Evolutionary conservation across 2,113 vertebrate genomes (phyloP).

Genomic region (Dryoscopus gambensis): DNA sequence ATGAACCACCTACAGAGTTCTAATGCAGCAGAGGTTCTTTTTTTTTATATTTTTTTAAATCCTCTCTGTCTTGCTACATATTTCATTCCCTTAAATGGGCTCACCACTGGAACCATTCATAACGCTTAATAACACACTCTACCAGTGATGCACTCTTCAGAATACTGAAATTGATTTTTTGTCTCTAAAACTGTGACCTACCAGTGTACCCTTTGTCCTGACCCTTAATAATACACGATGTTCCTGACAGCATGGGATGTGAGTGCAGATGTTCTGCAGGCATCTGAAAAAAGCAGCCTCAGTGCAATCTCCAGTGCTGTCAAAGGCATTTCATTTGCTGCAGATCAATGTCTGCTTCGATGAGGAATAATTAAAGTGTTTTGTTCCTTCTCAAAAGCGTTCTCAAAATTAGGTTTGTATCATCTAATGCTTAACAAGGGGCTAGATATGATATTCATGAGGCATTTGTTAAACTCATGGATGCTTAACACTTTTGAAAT

Average conservation of each 20-base stretch:
- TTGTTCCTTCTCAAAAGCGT: neutral
- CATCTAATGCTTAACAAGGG: neutral
- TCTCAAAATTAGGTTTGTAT: neutral
- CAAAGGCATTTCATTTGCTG: neutral
- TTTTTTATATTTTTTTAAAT: accelerated
- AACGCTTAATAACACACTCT: neutral
- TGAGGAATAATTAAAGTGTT: neutral
- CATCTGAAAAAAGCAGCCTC: neutral
- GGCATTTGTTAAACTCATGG: neutral
- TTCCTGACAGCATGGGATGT: neutral
- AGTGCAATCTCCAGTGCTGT: neutral
- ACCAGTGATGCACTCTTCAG: neutral
- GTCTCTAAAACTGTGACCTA: conserved; percentile 3
- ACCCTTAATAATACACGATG: neutral
- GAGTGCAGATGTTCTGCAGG: neutral
- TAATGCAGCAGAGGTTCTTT: neutral
- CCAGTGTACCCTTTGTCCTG: conserved; percentile 6
- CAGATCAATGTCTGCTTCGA: conserved; percentile 3
- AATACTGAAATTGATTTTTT: conserved; percentile 29
- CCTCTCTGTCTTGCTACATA: neutral
- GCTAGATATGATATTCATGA: neutral
- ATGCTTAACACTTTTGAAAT: neutral
- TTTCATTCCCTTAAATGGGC: neutral
- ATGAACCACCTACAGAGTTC: neutral
- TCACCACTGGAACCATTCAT: neutral